Percentiles rank a stretch among this genome's conserved stretches.
Conservation (phyloP, 2,113 vertebrate species). For the Sinocyclocheilus anshuiensis region DNA sequence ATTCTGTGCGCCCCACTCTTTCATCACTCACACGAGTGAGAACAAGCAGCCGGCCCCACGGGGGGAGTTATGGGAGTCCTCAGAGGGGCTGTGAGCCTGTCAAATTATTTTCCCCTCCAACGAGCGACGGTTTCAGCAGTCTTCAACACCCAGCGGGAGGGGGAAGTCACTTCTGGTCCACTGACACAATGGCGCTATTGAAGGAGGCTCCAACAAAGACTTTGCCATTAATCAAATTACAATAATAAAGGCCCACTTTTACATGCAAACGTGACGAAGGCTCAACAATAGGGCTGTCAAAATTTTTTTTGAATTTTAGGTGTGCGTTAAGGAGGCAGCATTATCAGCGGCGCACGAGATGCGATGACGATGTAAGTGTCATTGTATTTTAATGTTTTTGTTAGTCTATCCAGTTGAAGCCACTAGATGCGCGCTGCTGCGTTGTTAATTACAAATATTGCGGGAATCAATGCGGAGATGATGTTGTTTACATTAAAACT, state of each 20-base stretch:
- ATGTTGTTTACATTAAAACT: no score
- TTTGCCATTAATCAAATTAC: slow-evolving; percentile 56
- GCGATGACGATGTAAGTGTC: no score
- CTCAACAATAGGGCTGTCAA: not conserved
- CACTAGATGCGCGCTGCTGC: no score
- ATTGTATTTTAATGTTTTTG: no score
- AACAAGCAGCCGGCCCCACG: slow-evolving; percentile 23
- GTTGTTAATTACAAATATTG: no score
- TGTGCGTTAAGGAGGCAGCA: no score
- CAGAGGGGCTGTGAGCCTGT: slow-evolving; percentile 5
- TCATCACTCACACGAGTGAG: slow-evolving; percentile 42
- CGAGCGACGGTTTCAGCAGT: slow-evolving; percentile 22
- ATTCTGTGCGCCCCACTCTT: slow-evolving; percentile 22
- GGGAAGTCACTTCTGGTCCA: slow-evolving; percentile 51
- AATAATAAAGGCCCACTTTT: slow-evolving; percentile 40
- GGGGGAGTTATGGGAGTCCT: slow-evolving; percentile 9
- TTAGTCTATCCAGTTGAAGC: no score
- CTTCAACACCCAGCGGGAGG: slow-evolving; percentile 49
- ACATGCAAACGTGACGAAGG: slow-evolving; percentile 24
- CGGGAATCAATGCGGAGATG: no score
- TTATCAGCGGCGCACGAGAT: no score
- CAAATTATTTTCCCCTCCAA: slow-evolving; percentile 44
- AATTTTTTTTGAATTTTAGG: no score
- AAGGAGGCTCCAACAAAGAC: slow-evolving; percentile 38
- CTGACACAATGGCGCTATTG: slow-evolving; percentile 48